Conservation (phyloP, 2,113 vertebrate genomes). For the Crotophaga sulcirostris region DNA sequence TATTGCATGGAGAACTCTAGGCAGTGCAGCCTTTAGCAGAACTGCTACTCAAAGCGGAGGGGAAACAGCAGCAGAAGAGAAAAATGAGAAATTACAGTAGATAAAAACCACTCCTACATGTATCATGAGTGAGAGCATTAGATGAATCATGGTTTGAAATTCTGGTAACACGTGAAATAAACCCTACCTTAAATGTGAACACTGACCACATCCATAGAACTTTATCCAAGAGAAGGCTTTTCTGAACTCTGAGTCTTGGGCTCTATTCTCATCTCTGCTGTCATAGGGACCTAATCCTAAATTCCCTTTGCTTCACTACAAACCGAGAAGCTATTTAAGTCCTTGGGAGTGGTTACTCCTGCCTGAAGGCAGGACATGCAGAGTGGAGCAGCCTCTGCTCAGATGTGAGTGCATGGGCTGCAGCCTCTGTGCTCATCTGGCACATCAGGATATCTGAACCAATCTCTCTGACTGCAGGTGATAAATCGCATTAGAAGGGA, state of each 20-base stretch:
- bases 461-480: background rate
- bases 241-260: background rate
- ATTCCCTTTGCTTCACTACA: background rate
- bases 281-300: background rate
- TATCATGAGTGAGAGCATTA: background rate
- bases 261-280: background rate
- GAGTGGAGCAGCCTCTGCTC: background rate
- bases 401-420: fast-evolving
- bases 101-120: background rate
- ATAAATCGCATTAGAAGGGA: background rate
- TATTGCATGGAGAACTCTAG: fast-evolving
- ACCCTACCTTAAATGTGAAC: background rate
- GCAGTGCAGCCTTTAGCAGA: background rate
- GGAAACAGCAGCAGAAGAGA: background rate
- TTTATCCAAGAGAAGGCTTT: background rate
- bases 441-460: background rate
- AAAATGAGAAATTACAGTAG: background rate
- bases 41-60: background rate
- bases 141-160: background rate
- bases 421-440: background rate
- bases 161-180: background rate
- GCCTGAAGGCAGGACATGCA: background rate
- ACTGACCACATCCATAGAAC: background rate
- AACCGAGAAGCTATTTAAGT: background rate
- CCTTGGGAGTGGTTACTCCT: background rate